Evolutionary conservation across 2,113 vertebrate genomes (phyloP).

Genomic region (Butastur rufipennis): DNA sequence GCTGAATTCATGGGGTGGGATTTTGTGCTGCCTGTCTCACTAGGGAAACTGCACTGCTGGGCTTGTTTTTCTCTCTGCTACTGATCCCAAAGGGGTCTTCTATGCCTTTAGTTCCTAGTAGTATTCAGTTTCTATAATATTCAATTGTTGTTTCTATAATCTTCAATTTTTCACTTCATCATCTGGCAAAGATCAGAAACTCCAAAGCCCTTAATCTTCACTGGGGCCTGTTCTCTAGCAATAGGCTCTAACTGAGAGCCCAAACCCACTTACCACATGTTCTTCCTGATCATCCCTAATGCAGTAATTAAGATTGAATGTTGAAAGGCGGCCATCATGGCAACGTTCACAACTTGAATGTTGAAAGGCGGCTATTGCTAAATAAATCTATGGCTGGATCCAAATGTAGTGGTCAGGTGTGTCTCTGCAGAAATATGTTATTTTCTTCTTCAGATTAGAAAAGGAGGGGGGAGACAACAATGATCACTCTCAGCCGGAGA

Average conservation of each 20-base stretch:
- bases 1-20: not conserved
- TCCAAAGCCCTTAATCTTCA: not conserved
- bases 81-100: not conserved
- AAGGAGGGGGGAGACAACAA: not conserved
- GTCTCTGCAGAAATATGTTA: not conserved
- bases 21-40: not conserved
- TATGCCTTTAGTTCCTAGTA: not conserved
- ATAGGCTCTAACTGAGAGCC: not conserved
- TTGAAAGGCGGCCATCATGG: not conserved
- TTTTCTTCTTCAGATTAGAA: not conserved
- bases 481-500: not conserved
- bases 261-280: fast-evolving
- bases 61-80: not conserved
- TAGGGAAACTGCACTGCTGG: not conserved
- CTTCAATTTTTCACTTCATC: not conserved
- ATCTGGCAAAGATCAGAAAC: not conserved
- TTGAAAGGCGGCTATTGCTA: not conserved
- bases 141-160: not conserved
- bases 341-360: not conserved
- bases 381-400: not conserved
- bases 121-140: not conserved
- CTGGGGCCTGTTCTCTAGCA: not conserved
- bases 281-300: not conserved
- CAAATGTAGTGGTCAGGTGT: not conserved
- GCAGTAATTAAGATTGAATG: not conserved